Base-by-base conservation (phyloP, 1,140 invertebrate species). In the Leptinotarsa defecta region DNA sequence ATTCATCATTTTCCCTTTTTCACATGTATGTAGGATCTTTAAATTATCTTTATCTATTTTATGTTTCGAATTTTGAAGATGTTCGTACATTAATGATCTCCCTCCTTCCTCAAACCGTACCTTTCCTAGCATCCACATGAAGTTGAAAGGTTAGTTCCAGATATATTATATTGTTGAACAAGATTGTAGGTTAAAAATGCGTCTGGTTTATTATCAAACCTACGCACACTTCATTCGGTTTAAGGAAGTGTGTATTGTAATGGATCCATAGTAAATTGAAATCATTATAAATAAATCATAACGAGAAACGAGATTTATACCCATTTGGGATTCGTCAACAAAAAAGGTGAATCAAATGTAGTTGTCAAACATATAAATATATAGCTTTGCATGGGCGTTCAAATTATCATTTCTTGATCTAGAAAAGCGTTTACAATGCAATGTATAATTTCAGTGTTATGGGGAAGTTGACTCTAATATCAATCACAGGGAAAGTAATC, bases 221-320 rank as follows among this genome's bases (percentile, higher is more conserved):
- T 57, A 57, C 52, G 52, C 52, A 57, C 52, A 57, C 17, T 57
- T 57, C 52, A 57, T 57, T 19, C 52, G n/a, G 5, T 57, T 19
- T 57, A 57, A 57, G 52, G 52, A 57, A 57, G 52, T 57, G 52
- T 57, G 52, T 57, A 57, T 57, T 57, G 52, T 57, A 57, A 57
- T 19, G 52, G 52, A 57, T 57, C 15, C 52, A 57, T 57, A 19
- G 52, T 57, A 17, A 57, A 57, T 57, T 57, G 52, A 57, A 57
- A 19, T 19, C n/a, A 3, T n/a, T 17, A 57, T 19, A 57, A 57
- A 57, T 57, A 57, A 57, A 57, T 57, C 52, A 57, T 57, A 57
- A 19, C 52, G 1, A 57, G n/a, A 5, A 57, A 57, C n/a, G 17
- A 19, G 52, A 57, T 57, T 57, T 57, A 57, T 57, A 57, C 13